Evolutionary conservation across 2,797 vertebrate genomes (phyloP).

Genomic region (Peromyscus melanophrys): DNA sequence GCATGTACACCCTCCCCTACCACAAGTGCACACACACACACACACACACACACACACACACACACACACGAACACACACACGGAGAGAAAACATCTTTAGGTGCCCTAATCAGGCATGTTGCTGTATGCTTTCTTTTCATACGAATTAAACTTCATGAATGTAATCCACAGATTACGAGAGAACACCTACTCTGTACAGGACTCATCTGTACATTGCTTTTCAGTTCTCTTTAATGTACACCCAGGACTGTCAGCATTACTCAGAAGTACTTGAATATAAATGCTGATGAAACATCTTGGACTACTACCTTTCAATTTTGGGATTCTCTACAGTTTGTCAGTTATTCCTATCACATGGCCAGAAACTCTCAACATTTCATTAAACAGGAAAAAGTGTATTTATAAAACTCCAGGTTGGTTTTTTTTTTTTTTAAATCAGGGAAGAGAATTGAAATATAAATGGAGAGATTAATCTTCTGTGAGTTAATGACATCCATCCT

Average conservation of each 20-base stretch:
- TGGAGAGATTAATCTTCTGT: constrained; percentile 71
- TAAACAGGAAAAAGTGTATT: constrained; percentile 61
- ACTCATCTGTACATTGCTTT: neutral
- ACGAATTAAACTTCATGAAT: constrained; percentile 37
- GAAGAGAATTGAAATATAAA: constrained; percentile 77
- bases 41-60: neutral
- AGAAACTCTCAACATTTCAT: constrained; percentile 67
- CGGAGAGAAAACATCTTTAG: neutral
- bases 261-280: constrained; percentile 60
- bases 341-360: constrained; percentile 72
- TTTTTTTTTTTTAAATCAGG: constrained; percentile 67
- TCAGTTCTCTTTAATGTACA: constrained; percentile 29
- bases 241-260: neutral
- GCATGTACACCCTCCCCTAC: neutral
- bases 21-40: neutral
- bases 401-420: constrained; percentile 63
- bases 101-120: constrained; percentile 14
- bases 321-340: constrained; percentile 64
- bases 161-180: neutral
- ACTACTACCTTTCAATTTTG: constrained; percentile 50
- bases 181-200: constrained; percentile 16
- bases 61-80: neutral
- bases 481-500: constrained; percentile 39
- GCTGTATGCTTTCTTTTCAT: neutral
- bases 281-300: neutral